phyloP scores from a whole-genome alignment of 2,888 invertebrate species.

The Synanthedon myopaeformis region DNA sequence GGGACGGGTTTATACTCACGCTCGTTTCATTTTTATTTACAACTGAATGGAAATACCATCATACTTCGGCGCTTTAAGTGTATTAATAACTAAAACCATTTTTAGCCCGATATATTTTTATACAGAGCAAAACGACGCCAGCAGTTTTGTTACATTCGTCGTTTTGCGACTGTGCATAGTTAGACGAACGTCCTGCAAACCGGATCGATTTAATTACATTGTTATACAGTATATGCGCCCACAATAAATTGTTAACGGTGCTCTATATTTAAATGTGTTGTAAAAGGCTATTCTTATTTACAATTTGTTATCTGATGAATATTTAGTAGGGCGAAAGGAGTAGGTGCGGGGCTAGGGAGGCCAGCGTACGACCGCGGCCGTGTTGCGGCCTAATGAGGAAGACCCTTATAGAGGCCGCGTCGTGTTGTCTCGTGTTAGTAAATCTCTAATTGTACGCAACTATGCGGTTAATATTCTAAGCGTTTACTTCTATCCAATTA shows the following conservation, averaged over 20 bases:
- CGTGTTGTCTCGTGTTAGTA: slow-evolving; percentile 51
- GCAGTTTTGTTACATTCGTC: slow-evolving; percentile 8
- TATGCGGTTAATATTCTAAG: slow-evolving; percentile 50
- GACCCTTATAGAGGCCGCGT: slow-evolving; percentile 41
- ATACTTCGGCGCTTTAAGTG: slow-evolving; percentile 32
- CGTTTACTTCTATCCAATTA: slow-evolving; percentile 44
- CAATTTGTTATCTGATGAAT: slow-evolving; percentile 51
- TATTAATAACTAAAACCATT: slow-evolving; percentile 41
- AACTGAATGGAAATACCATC: slow-evolving; percentile 39
- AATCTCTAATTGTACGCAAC: slow-evolving; percentile 55
- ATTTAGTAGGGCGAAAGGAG: slow-evolving; percentile 31
- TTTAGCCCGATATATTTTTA: slow-evolving; percentile 27
- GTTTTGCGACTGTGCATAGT: slow-evolving; percentile 24
- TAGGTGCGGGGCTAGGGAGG: slow-evolving; percentile 12
- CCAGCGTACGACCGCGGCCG: slow-evolving; percentile 23
- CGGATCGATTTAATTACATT: slow-evolving; percentile 45
- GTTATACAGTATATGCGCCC: slow-evolving; percentile 24
- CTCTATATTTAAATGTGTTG: slow-evolving; percentile 35
- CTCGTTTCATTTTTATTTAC: slow-evolving; percentile 48
- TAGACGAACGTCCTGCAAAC: slow-evolving; percentile 30
- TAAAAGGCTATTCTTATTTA: slow-evolving; percentile 39
- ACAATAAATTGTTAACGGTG: slow-evolving; percentile 17
- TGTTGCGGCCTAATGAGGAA: slow-evolving; percentile 55
- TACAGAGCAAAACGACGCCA: slow-evolving; percentile 16
- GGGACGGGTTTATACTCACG: slow-evolving; percentile 30